Evolutionary conservation across 2,888 invertebrate genomes (phyloP).

Genomic region (Criorhina ranunculi): DNA sequence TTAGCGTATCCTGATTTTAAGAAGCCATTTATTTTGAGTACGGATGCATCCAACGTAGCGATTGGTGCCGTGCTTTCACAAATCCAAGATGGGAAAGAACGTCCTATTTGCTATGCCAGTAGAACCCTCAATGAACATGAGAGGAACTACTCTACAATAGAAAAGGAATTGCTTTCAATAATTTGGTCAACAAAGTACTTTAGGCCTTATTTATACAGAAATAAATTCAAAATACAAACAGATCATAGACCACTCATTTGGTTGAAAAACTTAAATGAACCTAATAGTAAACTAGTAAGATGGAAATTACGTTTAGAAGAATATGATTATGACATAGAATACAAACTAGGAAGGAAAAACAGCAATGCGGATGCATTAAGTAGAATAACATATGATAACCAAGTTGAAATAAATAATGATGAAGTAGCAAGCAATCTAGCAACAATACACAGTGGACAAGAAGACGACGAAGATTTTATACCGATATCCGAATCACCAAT

Average conservation of each 20-base stretch:
- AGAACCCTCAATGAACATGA: slow-evolving; percentile 77
- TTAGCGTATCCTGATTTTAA: slow-evolving; percentile 59
- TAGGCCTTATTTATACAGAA: background rate
- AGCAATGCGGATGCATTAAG: background rate
- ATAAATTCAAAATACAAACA: background rate
- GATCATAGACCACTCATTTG: too few relatives aligned
- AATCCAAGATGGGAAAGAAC: slow-evolving; percentile 39
- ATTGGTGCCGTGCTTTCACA: slow-evolving; percentile 79
- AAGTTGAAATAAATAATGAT: slow-evolving; percentile 4
- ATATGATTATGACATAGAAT: background rate
- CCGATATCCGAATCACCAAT: slow-evolving; percentile 20
- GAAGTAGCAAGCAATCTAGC: slow-evolving; percentile 19
- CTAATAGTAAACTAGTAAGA: too few relatives aligned
- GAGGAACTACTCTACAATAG: background rate
- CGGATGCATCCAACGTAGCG: slow-evolving; percentile 78
- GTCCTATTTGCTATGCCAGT: slow-evolving; percentile 79
- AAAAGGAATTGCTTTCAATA: background rate
- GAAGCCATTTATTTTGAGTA: slow-evolving; percentile 78
- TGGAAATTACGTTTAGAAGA: background rate
- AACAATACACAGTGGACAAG: slow-evolving; percentile 37
- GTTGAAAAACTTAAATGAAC: background rate
- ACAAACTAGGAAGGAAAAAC: background rate
- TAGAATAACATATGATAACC: too few relatives aligned
- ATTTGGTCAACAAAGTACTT: background rate
- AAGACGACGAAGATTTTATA: slow-evolving; percentile 28